Base-by-base conservation (phyloP, 2,797 vertebrate genomes). In the Paratrypauchen microcephalus region DNA sequence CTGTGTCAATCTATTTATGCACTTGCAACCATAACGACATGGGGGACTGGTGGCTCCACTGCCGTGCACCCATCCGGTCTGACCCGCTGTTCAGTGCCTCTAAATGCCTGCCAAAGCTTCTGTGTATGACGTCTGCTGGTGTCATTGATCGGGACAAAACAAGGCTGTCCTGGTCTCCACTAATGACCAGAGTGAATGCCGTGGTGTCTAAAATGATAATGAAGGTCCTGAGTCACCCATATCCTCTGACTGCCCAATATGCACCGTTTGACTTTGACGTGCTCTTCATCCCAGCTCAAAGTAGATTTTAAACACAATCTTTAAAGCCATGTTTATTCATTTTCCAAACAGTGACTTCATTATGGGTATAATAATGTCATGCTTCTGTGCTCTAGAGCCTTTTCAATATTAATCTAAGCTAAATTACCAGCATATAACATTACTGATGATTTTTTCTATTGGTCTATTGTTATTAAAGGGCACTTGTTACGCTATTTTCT, bases 141-240 rank as follows among this genome's bases (percentile, higher is more conserved):
- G 54, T 67, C 21, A 64, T 26, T 58, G 64, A 57, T 66, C 55
- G n/a, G 48, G 32, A 71, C 63, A 78, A 74, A 81, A 82, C 67
- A 75, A 76, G 69, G 56, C 64, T 50, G 41, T 66, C 64, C 73
- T 79, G 74, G 79, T 63, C 68, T 71, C 63, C 62, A 48, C 70
- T 87, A 89, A 89, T 86, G 69, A 90, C 66, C 59, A 19, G 71
- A 68, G 60, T 39, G 71, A 66, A 88, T 88, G 85, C 80, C 78
- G 69, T 4, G 18, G 69, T 65, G 57, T 75, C 50, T 63, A 74
- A 82, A 68, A 81, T 76, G 78, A 55, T 83, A 78, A 85, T 81
- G 65, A 45, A 1, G 23, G 9, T 54, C 32, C 75, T 76, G 73
- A 87, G 65, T 88, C 83, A 83, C 50, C 76, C 68, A 50, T 77